Evolutionary conservation across 1,140 invertebrate genomes (phyloP).

Genomic region (Stenopsyche tienmushanensis): DNA sequence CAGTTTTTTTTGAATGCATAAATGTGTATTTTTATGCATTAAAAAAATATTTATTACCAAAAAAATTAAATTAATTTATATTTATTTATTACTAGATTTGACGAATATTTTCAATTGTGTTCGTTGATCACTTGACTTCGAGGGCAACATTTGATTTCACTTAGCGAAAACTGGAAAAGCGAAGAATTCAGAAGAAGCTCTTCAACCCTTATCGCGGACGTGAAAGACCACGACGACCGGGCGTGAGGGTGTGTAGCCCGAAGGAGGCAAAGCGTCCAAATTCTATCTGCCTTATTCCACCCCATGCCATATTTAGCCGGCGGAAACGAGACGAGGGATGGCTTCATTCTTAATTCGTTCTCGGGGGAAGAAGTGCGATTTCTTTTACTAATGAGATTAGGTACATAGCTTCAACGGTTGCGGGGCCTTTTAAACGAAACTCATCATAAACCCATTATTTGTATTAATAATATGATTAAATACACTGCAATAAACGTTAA

Average conservation of each 20-base stretch:
- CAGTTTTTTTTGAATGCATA: too few relatives aligned
- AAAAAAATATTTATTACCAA: too few relatives aligned
- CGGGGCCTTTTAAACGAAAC: constrained; percentile 17
- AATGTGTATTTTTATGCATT: too few relatives aligned
- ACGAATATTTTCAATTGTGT: neutral
- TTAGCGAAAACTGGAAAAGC: constrained; percentile 8
- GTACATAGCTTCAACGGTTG: constrained; percentile 16
- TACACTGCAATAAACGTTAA: neutral
- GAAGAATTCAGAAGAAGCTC: constrained; percentile 10
- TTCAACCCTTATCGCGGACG: constrained; percentile 33
- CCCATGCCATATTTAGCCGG: neutral
- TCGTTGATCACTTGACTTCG: constrained; percentile 14
- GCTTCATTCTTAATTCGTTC: neutral
- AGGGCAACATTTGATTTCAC: constrained; percentile 28
- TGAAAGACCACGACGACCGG: constrained; percentile 16
- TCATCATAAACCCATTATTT: too few relatives aligned
- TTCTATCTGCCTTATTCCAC: neutral
- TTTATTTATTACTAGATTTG: too few relatives aligned
- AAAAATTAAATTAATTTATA: too few relatives aligned
- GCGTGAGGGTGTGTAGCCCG: neutral
- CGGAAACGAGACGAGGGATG: neutral
- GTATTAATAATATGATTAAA: neutral
- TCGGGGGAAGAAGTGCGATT: constrained; percentile 28
- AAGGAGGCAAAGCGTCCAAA: neutral
- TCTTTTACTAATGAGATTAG: constrained; percentile 38